These are phyloP conservation scores for Chaetogeoica ovagalla DNA, from an alignment of 2,888 invertebrate species.

Conservation along the genomic window DNA sequence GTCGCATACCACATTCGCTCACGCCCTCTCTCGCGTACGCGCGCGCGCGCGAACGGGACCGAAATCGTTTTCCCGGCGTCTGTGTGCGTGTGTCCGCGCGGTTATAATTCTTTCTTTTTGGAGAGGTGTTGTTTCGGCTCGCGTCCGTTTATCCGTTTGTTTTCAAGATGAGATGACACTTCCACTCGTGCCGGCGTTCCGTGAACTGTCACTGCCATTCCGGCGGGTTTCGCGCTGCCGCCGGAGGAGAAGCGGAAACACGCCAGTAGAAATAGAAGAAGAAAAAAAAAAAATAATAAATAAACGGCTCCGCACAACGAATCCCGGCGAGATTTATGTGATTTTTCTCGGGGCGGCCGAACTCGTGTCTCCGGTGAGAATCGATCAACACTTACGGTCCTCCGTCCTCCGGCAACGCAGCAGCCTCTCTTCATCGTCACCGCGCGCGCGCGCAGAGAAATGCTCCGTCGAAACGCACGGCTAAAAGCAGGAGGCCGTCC, in stretches of 20 bases:
- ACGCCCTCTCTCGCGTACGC: too few species aligned
- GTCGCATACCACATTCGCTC: too few species aligned
- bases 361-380: slow-evolving; percentile 32
- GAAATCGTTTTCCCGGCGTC: too few species aligned
- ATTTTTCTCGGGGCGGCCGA: slow-evolving; percentile 22
- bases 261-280: background rate
- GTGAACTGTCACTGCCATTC: slow-evolving; percentile 33
- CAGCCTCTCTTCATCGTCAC: too few species aligned
- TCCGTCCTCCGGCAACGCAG: background rate
- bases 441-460: background rate
- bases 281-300: background rate
- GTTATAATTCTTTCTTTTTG: slow-evolving; percentile 1
- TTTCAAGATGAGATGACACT: slow-evolving; percentile 23
- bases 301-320: background rate
- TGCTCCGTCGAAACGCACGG: too few species aligned
- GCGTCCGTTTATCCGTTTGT: slow-evolving; percentile 12
- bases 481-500: too few species aligned
- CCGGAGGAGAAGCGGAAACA: background rate
- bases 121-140: background rate
- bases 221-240: background rate
- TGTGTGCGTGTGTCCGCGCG: too few species aligned
- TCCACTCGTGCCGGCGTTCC: background rate
- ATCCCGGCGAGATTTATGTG: slow-evolving; percentile 31
- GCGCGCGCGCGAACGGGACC: too few species aligned
- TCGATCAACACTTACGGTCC: slow-evolving; percentile 25